Evolutionary conservation across 1,140 invertebrate genomes (phyloP).

Genomic region (Proctacanthus coquilletti): DNA sequence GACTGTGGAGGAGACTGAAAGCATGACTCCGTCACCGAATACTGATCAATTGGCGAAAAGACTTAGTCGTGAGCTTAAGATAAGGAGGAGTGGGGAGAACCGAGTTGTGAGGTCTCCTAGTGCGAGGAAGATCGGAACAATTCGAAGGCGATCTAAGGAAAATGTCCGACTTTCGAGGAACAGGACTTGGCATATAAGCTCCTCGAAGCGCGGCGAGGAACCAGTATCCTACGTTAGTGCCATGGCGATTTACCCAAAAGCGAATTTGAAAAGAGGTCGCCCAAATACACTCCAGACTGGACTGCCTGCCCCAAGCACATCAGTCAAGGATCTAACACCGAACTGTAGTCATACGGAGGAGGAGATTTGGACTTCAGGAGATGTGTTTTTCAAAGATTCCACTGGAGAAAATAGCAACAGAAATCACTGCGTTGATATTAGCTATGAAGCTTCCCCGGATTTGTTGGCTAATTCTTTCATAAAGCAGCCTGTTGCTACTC

Average conservation of each 20-base stretch:
- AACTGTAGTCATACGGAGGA: conserved; percentile 3
- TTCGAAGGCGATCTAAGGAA: conserved; percentile 49
- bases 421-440: no score
- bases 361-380: conserved; percentile 5
- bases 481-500: no score
- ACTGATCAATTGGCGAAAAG: conserved; percentile 53
- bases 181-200: conserved; percentile 19
- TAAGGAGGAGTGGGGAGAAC: conserved; percentile 45
- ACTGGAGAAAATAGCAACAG: neutral
- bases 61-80: conserved; percentile 55
- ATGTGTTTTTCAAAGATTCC: conserved; percentile 5
- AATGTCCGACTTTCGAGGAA: conserved; percentile 15
- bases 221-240: no score
- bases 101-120: conserved; percentile 63
- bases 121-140: conserved; percentile 58
- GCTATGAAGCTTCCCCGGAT: no score
- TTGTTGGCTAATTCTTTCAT: no score
- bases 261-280: conserved; percentile 16
- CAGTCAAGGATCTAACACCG: neutral
- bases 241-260: conserved; percentile 2
- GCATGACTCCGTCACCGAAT: conserved; percentile 37
- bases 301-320: conserved; percentile 12
- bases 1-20: conserved; percentile 48
- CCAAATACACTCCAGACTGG: conserved; percentile 17
- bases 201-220: conserved; percentile 2